A percentile compares a stretch with the other conserved stretches of the same genome.
Evolutionary conservation across 2,113 vertebrate species (phyloP).

Genomic region (Agapornis roseicollis): DNA sequence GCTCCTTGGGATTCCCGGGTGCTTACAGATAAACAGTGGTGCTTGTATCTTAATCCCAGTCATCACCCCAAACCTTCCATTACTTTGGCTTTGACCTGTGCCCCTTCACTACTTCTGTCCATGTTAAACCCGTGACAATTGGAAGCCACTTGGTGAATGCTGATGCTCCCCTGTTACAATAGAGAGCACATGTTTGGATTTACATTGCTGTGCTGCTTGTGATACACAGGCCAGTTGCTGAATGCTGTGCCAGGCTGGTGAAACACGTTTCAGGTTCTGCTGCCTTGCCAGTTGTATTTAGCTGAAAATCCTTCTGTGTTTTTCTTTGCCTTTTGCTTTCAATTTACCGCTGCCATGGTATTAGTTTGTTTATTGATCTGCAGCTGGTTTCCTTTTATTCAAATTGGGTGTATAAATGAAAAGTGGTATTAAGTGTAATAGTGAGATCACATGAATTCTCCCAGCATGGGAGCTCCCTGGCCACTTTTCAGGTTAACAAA

Average conservation of each 20-base stretch:
- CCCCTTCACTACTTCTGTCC: not conserved
- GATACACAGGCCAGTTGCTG: not conserved
- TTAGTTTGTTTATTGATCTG: not conserved
- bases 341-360: not conserved
- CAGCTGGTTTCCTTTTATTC: conserved; percentile 10
- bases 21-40: not conserved
- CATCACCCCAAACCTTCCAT: not conserved
- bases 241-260: not conserved
- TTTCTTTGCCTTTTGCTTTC: not conserved
- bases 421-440: not conserved
- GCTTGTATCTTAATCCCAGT: not conserved
- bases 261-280: not conserved
- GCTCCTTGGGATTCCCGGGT: not conserved
- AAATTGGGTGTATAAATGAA: conserved; percentile 1
- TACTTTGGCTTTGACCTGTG: not conserved
- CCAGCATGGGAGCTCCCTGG: not conserved
- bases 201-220: not conserved
- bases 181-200: rapidly evolving
- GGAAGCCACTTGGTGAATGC: not conserved
- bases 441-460: not conserved
- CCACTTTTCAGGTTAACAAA: conserved; percentile 33
- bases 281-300: not conserved
- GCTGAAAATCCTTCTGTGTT: not conserved
- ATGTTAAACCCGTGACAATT: rapidly evolving
- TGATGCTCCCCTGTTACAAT: not conserved